Evolutionary conservation across 2,113 vertebrate species (phyloP).

Genomic region (Leiothrix lutea): DNA sequence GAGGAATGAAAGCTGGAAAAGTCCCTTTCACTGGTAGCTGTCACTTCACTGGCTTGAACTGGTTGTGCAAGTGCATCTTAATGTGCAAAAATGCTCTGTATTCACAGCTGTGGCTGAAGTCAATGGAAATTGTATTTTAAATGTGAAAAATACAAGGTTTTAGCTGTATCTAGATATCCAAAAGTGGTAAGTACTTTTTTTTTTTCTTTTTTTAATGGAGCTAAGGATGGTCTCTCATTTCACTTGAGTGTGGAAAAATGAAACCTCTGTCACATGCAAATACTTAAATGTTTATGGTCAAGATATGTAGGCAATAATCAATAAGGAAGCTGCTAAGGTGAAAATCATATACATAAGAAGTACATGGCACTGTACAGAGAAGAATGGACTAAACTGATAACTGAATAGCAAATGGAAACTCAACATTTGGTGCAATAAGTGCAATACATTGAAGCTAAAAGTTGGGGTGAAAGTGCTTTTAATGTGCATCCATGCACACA

Average conservation of each 20-base stretch:
- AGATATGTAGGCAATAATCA: not conserved
- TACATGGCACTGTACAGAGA: not conserved
- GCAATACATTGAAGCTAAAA: not conserved
- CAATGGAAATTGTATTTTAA: not conserved
- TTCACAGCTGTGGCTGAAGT: not conserved
- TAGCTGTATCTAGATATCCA: not conserved
- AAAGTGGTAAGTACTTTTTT: not conserved
- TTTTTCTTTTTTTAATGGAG: not conserved
- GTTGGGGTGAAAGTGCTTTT: not conserved
- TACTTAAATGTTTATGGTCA: not conserved
- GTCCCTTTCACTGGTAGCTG: not conserved
- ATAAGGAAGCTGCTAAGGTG: not conserved
- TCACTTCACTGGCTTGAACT: not conserved
- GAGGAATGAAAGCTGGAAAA: not conserved
- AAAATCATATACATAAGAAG: not conserved
- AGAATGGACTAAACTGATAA: not conserved
- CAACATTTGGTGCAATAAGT: not conserved
- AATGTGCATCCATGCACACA: accelerated
- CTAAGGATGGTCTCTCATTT: not conserved
- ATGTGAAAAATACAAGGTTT: not conserved
- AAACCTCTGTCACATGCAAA: not conserved
- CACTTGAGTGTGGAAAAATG: not conserved
- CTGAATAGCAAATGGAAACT: not conserved
- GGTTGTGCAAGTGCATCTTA: not conserved
- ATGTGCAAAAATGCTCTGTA: not conserved